Base-by-base conservation (phyloP, 2,113 vertebrate species). In the Ageneiosus marmoratus region DNA sequence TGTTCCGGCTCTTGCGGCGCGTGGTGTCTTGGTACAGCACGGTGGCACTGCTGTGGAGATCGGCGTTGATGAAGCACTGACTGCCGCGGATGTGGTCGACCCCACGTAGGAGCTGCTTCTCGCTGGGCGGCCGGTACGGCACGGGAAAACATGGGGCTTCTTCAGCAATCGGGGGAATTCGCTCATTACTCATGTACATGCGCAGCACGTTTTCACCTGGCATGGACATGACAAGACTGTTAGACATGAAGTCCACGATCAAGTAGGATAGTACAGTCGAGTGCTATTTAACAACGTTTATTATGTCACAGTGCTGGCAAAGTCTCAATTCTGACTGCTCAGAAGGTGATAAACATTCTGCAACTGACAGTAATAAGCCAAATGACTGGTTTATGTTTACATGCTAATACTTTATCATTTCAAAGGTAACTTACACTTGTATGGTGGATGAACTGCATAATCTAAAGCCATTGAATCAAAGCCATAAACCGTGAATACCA, bases 151-250 rank as follows among this genome's bases (percentile, higher is more conserved):
- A 87, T 0, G 94, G 58, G 78, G 87, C 95, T 89, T 98, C 97
- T 91, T 99, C 97, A 0, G 92, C 85, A 87, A 97, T 97, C 16
- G 95, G 90, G 15, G 95, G 89, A 89, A 99, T 98, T n/a, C 96
- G 93, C 82, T 99, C 97, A 1, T 97, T 98, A 75, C 98, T 99
- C 92, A 97, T 95, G 85, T 96, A 97, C 15, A 95, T 92, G 89
- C 95, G 97, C 16, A 97, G 93, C 6, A 89, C 81, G 1, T 94
- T 94, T 70, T 93, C 93, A 37, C 95, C 97, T 99, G 92, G 24
- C 32, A 85, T 29, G 79, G 9, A 60, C 37, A 85, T 20, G 24
- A 69, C 32, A 80, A 60, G 58, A 53, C 44, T 34, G 32, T 75
- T 32, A 53, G 16, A 53, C 6, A 75, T 51, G 0, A 13, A 48